phyloP scores from a whole-genome alignment of 2,888 invertebrate genomes.

The Mesorhabditis belari region DNA sequence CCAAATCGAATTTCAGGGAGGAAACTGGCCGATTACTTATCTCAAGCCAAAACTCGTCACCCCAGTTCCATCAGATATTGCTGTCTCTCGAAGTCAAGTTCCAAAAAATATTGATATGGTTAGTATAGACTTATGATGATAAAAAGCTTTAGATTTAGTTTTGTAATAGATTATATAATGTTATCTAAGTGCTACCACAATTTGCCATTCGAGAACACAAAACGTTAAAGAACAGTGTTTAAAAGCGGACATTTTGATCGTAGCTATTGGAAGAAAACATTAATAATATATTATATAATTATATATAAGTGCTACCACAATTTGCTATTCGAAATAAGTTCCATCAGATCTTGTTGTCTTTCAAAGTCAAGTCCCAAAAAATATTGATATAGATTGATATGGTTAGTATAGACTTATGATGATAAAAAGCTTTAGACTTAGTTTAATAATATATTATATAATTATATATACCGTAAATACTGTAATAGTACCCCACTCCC shows the following conservation, averaged over 20 bases:
- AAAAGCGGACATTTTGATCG: conserved; percentile 88
- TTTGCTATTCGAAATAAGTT: conserved; percentile 62
- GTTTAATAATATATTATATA: too few species aligned
- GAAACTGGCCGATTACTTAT: conserved; percentile 28
- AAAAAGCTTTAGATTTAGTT: neutral
- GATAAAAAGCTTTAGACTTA: too few species aligned
- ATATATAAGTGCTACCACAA: conserved; percentile 33
- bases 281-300: too few species aligned
- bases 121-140: neutral
- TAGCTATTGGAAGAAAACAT: conserved; percentile 81
- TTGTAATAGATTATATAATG: conserved; percentile 60
- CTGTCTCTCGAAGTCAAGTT: conserved; percentile 68
- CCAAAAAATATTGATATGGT: conserved; percentile 46
- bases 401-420: conserved; percentile 4
- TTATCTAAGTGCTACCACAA: conserved; percentile 91
- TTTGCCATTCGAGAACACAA: conserved; percentile 85
- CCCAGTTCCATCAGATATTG: conserved; percentile 86
- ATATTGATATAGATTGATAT: conserved; percentile 21
- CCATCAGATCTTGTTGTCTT: conserved; percentile 89
- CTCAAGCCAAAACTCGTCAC: conserved; percentile 25
- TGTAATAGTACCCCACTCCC: too few species aligned
- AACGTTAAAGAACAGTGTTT: conserved; percentile 44
- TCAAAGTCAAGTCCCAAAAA: conserved; percentile 59
- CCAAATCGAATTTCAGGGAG: conserved; percentile 14
- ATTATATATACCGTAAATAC: too few species aligned